These are phyloP conservation scores for Acanthococcus lagerstroemiae DNA, from an alignment of 2,888 invertebrate species.

Conservation along the genomic window DNA sequence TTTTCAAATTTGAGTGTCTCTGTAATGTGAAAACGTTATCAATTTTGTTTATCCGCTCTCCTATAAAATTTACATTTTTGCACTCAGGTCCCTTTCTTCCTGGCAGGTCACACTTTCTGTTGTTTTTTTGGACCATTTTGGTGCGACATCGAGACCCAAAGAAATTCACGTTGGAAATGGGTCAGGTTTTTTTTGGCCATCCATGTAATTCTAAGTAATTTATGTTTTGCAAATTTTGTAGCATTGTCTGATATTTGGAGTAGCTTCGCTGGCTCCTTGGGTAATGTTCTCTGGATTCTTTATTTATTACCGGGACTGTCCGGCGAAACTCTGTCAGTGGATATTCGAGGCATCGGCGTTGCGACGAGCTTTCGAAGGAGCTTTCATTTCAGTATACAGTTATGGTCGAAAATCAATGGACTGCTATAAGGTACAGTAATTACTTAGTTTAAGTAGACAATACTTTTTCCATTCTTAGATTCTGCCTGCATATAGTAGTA, in stretches of 20 bases:
- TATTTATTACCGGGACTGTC: slow-evolving; percentile 70
- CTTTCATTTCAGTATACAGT: slow-evolving; percentile 68
- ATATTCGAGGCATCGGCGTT: slow-evolving; percentile 78
- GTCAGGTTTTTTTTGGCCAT: no score
- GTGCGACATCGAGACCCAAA: no score
- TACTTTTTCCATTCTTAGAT: no score
- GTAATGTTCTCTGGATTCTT: slow-evolving; percentile 89
- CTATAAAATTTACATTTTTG: no score
- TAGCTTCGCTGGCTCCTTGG: slow-evolving; percentile 77
- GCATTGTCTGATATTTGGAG: slow-evolving; percentile 83
- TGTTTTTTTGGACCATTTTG: no score
- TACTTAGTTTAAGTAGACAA: no score
- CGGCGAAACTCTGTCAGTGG: slow-evolving; percentile 61
- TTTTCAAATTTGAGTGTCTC: no score
- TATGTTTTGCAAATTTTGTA: slow-evolving; percentile 46
- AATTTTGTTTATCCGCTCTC: no score
- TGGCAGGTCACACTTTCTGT: no score
- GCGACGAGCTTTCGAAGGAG: slow-evolving; percentile 56
- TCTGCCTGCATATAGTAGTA: no score
- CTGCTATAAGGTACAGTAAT: slow-evolving; percentile 54
- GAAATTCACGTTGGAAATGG: not conserved
- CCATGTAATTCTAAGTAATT: not conserved
- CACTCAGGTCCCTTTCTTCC: no score
- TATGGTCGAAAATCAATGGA: slow-evolving; percentile 56
- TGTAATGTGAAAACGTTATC: no score